Base-by-base conservation (phyloP, 2,797 vertebrate genomes). In the Spizella passerina region DNA sequence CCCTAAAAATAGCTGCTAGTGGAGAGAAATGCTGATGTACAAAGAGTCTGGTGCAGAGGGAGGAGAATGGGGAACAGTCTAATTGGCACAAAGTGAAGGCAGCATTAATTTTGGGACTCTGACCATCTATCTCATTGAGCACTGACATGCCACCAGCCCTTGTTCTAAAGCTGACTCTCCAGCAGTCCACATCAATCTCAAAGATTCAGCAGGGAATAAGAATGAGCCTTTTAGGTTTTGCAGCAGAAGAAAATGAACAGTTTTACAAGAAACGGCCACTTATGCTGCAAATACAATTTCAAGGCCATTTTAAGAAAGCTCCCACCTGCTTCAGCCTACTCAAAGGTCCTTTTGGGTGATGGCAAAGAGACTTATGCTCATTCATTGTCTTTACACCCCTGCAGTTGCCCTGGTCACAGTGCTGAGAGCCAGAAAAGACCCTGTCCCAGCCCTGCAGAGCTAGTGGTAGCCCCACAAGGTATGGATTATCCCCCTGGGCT, bases 161-260 rank as follows among this genome's bases (percentile, higher is more conserved):
- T 76, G 71, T 70, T 95, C 86, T 82, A 89, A 92, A 94, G 72
- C 64, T 77, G 76, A 73, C n/a, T 91, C 52, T 81, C 82, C 82
- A 91, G 68, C 50, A 88, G 65, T 64, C 57, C 53, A 56, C 64
- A 87, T 71, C 53, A 88, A 68, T 88, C 82, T 93, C 43, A 69
- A 64, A 43, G 53, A 84, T 90, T 86, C 83, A 84, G 43, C 38
- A 75, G 73, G 63, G 66, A 93, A 82, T 82, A 84, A 49, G 47
- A 95, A 83, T 36, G 53, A 81, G 50, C 34, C 55, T 91, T 84
- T 86, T 38, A 73, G n/a, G 43, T 57, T 94, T 86, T 72, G 66
- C 52, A 76, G 66, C 26, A 72, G 49, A 93, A 82, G 71, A 80
- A 92, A 92, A 92, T 87, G 15, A 94, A 76, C 56, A 59, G 52